phyloP scores from a whole-genome alignment of 2,797 vertebrate species.

The Melanotaenia boesemani region DNA sequence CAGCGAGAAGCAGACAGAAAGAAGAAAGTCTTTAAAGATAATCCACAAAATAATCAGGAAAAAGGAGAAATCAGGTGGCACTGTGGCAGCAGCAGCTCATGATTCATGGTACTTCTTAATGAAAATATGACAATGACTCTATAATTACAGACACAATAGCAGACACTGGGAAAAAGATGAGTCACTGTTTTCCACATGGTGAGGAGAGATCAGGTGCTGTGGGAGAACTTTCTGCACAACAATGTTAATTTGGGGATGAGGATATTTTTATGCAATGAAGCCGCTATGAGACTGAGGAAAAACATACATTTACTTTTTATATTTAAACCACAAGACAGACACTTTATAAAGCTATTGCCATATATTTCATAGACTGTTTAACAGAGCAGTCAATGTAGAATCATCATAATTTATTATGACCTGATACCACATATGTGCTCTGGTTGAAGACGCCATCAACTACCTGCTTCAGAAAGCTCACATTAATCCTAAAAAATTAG shows the following conservation, averaged over 20 bases:
- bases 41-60: slow-evolving; percentile 43
- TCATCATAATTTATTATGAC: not conserved
- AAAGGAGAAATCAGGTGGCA: slow-evolving; percentile 34
- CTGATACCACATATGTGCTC: not conserved
- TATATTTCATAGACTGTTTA: not conserved
- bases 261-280: slow-evolving; percentile 17
- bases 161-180: slow-evolving; percentile 24
- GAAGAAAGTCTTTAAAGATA: slow-evolving; percentile 18
- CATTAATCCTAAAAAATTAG: too few species aligned
- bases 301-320: not conserved
- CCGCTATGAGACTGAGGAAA: not conserved
- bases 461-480: too few species aligned
- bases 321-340: not conserved
- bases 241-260: slow-evolving; percentile 19
- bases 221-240: slow-evolving; percentile 30
- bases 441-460: not conserved
- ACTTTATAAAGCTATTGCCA: not conserved
- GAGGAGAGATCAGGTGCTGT: slow-evolving; percentile 1
- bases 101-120: slow-evolving; percentile 39
- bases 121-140: slow-evolving; percentile 43
- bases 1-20: slow-evolving; percentile 20
- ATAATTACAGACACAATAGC: slow-evolving; percentile 46
- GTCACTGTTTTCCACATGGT: slow-evolving; percentile 12
- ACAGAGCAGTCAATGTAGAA: not conserved
- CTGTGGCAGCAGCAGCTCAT: slow-evolving; percentile 22